Evolutionary conservation across 2,888 invertebrate species (phyloP).

Genomic region (Dicyrtomina minuta): DNA sequence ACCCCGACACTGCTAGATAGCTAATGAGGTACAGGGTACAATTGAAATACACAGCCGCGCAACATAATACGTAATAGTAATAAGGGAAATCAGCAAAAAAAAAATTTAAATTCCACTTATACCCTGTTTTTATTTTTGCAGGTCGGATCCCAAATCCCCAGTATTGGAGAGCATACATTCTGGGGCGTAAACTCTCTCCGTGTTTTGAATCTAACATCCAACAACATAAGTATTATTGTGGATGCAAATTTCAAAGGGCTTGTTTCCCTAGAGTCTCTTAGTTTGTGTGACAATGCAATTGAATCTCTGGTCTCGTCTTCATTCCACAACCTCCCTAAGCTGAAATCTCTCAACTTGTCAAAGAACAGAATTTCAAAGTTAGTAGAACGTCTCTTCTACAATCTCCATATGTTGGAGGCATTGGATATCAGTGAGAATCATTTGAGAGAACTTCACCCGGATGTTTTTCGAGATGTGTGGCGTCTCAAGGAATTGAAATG

Average conservation of each 20-base stretch:
- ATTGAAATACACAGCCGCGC: too few relatives aligned
- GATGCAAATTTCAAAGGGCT: constrained; percentile 77
- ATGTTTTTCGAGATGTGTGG: constrained; percentile 63
- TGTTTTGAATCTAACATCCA: constrained; percentile 69
- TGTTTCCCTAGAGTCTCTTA: constrained; percentile 69
- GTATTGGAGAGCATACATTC: constrained; percentile 76
- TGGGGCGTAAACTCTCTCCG: constrained; percentile 70
- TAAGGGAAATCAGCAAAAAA: too few relatives aligned
- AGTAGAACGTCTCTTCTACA: constrained; percentile 72
- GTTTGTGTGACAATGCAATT: constrained; percentile 74
- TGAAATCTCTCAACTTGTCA: constrained; percentile 67
- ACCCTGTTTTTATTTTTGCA: too few relatives aligned
- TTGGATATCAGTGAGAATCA: constrained; percentile 76
- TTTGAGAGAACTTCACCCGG: constrained; percentile 70
- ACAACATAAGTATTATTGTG: constrained; percentile 69
- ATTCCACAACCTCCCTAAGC: constrained; percentile 71
- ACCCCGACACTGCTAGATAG: too few relatives aligned
- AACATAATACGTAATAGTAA: too few relatives aligned
- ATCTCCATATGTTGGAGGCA: constrained; percentile 69
- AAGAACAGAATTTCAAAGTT: constrained; percentile 69
- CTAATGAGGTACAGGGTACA: too few relatives aligned
- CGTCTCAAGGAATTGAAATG: constrained; percentile 71
- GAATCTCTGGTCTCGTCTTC: constrained; percentile 73
- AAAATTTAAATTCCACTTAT: too few relatives aligned
- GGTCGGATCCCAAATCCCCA: constrained; percentile 67